phyloP scores from a whole-genome alignment of 2,797 vertebrate genomes.

The Periophthalmus magnuspinnatus region DNA sequence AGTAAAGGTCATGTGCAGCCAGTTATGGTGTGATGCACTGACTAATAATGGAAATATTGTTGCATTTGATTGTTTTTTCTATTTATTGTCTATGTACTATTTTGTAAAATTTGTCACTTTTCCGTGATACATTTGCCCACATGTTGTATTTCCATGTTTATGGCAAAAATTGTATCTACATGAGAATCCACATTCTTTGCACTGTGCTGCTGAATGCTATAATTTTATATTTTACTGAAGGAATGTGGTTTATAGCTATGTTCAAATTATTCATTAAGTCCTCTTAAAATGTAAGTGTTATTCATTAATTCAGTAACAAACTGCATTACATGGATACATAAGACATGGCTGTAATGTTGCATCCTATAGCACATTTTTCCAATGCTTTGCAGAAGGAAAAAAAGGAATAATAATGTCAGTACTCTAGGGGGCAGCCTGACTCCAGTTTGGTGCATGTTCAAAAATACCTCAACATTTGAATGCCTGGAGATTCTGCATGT shows the following conservation, averaged over 20 bases:
- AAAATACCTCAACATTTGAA: not conserved
- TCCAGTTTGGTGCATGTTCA: slow-evolving; percentile 26
- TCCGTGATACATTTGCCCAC: too few species aligned
- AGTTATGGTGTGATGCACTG: slow-evolving; percentile 9
- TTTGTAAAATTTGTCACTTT: not conserved
- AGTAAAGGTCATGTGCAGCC: slow-evolving; percentile 38
- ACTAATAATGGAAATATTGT: not conserved
- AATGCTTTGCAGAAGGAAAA: not conserved
- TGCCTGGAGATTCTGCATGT: not conserved
- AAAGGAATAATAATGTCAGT: not conserved
- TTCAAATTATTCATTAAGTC: too few species aligned
- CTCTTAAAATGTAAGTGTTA: too few species aligned
- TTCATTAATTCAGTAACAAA: too few species aligned
- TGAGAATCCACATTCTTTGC: too few species aligned
- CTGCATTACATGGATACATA: not conserved
- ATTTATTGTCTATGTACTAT: not conserved
- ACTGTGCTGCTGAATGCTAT: too few species aligned
- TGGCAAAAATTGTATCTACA: too few species aligned
- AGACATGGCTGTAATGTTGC: not conserved
- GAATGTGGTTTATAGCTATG: too few species aligned
- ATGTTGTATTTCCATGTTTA: too few species aligned
- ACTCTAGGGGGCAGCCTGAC: slow-evolving; percentile 64
- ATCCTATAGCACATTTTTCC: not conserved
- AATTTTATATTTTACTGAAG: too few species aligned
- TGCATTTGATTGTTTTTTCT: not conserved